These are phyloP conservation scores for Centropristis striata DNA, from an alignment of 2,113 vertebrate genomes.

Conservation along the genomic window DNA sequence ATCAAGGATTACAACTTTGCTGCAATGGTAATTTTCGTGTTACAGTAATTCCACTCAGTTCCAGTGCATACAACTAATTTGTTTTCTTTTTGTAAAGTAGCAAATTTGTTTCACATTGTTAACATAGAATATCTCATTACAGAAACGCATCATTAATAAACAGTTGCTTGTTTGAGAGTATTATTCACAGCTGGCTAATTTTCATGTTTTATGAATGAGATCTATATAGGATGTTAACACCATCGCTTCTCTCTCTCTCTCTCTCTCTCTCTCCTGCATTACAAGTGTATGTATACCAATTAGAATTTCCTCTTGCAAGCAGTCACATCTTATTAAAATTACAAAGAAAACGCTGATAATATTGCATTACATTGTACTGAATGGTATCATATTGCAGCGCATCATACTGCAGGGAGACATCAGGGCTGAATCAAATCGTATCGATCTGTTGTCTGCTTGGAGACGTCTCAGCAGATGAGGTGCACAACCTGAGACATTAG, in stretches of 20 bases:
- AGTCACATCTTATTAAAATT: constrained; percentile 7
- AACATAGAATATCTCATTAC: neutral
- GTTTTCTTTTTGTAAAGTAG: neutral
- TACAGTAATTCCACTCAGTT: neutral
- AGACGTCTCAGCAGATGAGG: constrained; percentile 43
- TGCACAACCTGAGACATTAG: constrained; percentile 17
- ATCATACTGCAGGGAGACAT: constrained; percentile 32
- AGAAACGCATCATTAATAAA: constrained; percentile 14
- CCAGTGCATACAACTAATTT: neutral
- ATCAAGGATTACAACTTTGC: neutral
- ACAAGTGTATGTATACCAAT: constrained; percentile 6
- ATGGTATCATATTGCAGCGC: constrained; percentile 34
- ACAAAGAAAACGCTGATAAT: neutral
- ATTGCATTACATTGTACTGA: constrained; percentile 32
- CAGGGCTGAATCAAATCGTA: constrained; percentile 48
- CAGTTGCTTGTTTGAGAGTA: neutral
- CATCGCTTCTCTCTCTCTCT: neutral
- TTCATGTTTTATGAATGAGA: constrained; percentile 48
- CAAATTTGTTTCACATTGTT: constrained; percentile 14
- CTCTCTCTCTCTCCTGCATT: neutral
- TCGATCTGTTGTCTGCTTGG: constrained; percentile 58
- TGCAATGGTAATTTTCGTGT: neutral
- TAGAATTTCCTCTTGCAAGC: neutral
- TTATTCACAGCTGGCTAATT: constrained; percentile 37
- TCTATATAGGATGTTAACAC: neutral